These are phyloP conservation scores for Brachionus asplanchnoidis DNA, from an alignment of 1,140 invertebrate genomes.

Conservation along the genomic window DNA sequence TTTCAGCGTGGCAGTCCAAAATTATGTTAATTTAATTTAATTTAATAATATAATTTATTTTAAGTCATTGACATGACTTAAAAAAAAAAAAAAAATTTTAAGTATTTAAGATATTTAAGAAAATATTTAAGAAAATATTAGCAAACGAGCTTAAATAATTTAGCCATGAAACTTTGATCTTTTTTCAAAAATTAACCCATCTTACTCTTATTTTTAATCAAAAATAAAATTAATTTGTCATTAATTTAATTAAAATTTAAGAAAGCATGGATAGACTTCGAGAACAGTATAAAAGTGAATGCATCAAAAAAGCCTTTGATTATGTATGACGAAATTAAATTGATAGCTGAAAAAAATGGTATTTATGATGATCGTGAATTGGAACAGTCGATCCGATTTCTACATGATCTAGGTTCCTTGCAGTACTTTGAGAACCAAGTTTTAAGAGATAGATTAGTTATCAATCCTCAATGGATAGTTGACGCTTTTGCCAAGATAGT, in stretches of 20 bases:
- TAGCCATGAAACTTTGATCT: no score
- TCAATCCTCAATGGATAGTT: conserved; percentile 57
- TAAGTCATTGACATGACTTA: no score
- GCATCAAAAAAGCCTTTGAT: conserved; percentile 3
- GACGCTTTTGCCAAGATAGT: conserved; percentile 56
- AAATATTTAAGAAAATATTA: no score
- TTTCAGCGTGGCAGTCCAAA: no score
- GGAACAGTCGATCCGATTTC: conserved; percentile 51
- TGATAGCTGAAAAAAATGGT: conserved; percentile 6
- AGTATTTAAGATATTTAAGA: no score
- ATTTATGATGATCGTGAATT: conserved; percentile 45
- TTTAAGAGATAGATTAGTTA: conserved; percentile 50
- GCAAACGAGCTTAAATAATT: no score
- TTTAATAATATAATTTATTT: no score
- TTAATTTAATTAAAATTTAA: not conserved
- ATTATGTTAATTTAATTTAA: no score
- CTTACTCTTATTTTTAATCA: no score
- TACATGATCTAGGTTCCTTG: conserved; percentile 54
- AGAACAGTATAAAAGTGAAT: conserved; percentile 40
- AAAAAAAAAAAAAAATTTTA: no score
- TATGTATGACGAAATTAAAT: not conserved
- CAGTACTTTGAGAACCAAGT: conserved; percentile 55
- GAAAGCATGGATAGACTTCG: conserved; percentile 46
- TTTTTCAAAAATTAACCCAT: no score
- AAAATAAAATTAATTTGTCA: no score